phyloP scores from a whole-genome alignment of 2,113 vertebrate genomes.

The Sturnira hondurensis region DNA sequence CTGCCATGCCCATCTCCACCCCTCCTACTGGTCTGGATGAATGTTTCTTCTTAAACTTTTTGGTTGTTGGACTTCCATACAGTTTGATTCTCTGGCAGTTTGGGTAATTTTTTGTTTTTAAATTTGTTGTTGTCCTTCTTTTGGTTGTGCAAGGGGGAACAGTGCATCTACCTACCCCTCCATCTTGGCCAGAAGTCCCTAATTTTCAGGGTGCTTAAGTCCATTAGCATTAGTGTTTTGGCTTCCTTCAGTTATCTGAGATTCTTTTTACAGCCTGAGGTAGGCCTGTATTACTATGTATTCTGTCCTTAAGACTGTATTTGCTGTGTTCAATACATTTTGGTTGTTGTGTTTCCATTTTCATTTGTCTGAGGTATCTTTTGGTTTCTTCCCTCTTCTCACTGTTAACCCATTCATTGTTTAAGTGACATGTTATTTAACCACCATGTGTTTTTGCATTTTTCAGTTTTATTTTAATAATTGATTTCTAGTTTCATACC shows the following conservation, averaged over 20 bases:
- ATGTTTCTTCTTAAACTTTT: too few species aligned
- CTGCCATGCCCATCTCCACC: too few species aligned
- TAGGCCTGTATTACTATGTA: background rate
- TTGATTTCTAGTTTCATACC: background rate
- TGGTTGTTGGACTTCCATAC: too few species aligned
- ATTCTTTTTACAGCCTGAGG: background rate
- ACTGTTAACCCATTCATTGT: background rate
- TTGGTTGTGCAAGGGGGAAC: too few species aligned
- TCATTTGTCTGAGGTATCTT: background rate
- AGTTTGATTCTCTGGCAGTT: too few species aligned
- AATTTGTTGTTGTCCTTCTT: too few species aligned
- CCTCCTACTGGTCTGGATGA: too few species aligned
- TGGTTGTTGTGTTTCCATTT: background rate
- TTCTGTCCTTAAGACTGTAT: background rate
- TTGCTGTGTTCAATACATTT: background rate
- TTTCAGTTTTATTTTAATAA: background rate
- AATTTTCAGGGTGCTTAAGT: too few species aligned
- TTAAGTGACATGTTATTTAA: background rate
- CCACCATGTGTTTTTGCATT: background rate
- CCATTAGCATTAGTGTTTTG: too few species aligned
- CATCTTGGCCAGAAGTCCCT: too few species aligned
- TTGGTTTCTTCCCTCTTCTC: background rate
- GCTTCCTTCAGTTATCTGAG: background rate
- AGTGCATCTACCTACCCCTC: too few species aligned
- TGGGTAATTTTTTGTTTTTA: too few species aligned